Conservation (phyloP, 2,797 vertebrate genomes). For the Coregonus sp. region DNA sequence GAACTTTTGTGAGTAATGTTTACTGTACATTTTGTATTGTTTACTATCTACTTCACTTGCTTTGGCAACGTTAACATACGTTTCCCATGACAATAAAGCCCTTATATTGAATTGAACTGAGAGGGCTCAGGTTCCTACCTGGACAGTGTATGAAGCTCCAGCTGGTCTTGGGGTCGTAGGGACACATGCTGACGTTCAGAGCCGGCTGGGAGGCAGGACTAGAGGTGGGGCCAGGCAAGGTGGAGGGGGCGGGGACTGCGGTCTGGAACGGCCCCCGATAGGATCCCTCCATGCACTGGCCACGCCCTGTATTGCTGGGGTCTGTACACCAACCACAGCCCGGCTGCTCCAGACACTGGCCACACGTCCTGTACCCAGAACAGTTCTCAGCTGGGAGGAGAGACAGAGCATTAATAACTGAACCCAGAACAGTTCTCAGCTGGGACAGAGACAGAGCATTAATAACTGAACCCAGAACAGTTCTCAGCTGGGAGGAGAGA, state of each 20-base stretch:
- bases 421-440: too few species aligned
- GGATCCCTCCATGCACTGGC: slow-evolving; percentile 93
- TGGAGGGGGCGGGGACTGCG: slow-evolving; percentile 71
- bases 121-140: slow-evolving; percentile 70
- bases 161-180: slow-evolving; percentile 82
- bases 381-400: slow-evolving; percentile 85
- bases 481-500: too few species aligned
- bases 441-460: too few species aligned
- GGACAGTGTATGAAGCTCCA: slow-evolving; percentile 98
- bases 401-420: not conserved
- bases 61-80: too few species aligned
- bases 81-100: too few species aligned
- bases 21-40: too few species aligned
- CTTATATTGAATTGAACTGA: too few species aligned
- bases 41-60: too few species aligned
- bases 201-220: slow-evolving; percentile 72
- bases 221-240: slow-evolving; percentile 73
- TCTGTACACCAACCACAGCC: slow-evolving; percentile 98
- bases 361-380: slow-evolving; percentile 92
- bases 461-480: too few species aligned
- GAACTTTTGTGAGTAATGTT: too few species aligned
- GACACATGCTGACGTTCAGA: slow-evolving; percentile 91
- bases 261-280: slow-evolving; percentile 88
- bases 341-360: slow-evolving; percentile 92
- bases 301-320: slow-evolving; percentile 91